Base-by-base conservation (phyloP, 2,797 vertebrate species). In the Spinus pinus region DNA sequence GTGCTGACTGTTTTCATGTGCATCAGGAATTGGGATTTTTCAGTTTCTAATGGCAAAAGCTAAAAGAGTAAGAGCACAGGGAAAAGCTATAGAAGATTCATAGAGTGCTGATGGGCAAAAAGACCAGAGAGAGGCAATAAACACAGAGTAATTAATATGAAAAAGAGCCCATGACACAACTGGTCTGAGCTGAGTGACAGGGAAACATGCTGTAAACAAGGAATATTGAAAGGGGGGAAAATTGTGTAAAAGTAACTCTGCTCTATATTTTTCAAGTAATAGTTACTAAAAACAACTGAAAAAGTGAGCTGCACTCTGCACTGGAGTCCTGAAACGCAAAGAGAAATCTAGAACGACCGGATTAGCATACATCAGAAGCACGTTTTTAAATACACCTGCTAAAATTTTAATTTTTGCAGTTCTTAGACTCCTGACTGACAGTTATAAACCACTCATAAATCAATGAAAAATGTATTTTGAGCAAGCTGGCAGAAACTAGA, bases 81-180 rank as follows among this genome's bases (percentile, higher is more conserved):
- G 47, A 33, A 84, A 44, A 79, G 18, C 24, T 22, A 51, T 56
- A 62, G 79, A 72, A 69, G 23, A 61, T 37, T 54, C 30, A 17
- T 42, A 74, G 53, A 31, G 18, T 2, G 2, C 10, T 33, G 62
- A 51, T 8, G 18, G 31, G 4, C 14, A 4, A 56, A 54, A 62
- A 54, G 20, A 33, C 12, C 51, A 70, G 25, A 28, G 5, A 60
- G 56, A 54, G 58, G 42, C 44, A 66, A 66, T 20, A 70, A 84
- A 69, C 31, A 39, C 2, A 0, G 3, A 42, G 17, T 20, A 33
- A 67, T 58, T 41, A 41, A 23, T 30, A n/a, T 0, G 1, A 51
- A 78, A 47, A 56, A 79, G 30, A 81, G 42, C 20, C 37, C 19
- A 14, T 3, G 13, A 67, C 78, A 66, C 30, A 74, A 24, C 13